Evolutionary conservation across 1,140 invertebrate genomes (phyloP), one percentile per base, ranked within the genome.

Genomic region (Drosophila kohkoa): DNA sequence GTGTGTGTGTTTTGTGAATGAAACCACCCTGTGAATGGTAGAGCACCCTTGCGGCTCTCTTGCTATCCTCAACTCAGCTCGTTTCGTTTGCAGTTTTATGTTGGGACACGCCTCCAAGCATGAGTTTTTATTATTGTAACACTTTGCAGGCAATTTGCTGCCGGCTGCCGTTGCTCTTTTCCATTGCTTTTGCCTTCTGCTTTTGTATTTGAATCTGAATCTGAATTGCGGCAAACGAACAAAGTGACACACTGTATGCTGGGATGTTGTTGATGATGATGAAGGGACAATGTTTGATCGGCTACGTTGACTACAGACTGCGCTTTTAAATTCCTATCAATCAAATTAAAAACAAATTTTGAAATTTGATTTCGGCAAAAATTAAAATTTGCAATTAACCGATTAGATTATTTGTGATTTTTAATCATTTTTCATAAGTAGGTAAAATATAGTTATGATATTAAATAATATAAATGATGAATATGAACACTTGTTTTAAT

Each of bases 91-190:
- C 86, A 81, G 81, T 82, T 89, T 90, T 90, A 81, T 89, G 78
- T 86, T 89, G 85, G 65, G 81, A 90, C 85, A 89, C 85, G 85
- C 85, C 85, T 89, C 72, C 85, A 85, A 89, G 85, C 85, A 89
- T 85, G 85, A 79, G 81, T 89, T 88, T 89, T 81, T 90, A 85
- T 90, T 89, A 85, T 88, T 90, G 85, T 73, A 79, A 89, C 85
- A 88, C 81, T 88, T 88, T 89, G 81, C 85, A 81, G 81, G 81
- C 81, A 89, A 85, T 88, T 88, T 88, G 81, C 66, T 85, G 85
- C 86, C 85, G 81, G 83, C 83, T 88, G 83, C 83, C 67, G 32
- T 11, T 68, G 65, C 46, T 75, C 52, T 70, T 75, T 67, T 67
- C 13, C 30, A 20, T 55, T 25, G 11, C 75, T 49, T 78, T 73